Conservation (phyloP, 2,113 vertebrate genomes). For the Bubo scandiacus region DNA sequence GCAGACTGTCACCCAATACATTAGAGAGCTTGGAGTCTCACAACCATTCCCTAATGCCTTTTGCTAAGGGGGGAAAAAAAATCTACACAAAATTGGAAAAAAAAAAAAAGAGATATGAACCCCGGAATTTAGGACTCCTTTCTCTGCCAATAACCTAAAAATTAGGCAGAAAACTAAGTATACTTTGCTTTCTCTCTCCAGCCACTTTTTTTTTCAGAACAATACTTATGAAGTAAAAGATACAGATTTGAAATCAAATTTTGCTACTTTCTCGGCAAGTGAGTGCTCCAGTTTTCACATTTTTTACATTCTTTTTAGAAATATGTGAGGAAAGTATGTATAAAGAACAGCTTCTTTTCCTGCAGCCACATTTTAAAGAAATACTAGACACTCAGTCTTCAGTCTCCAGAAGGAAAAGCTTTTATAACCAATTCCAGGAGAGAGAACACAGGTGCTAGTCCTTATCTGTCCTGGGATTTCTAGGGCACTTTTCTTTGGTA, state of each 20-base stretch:
- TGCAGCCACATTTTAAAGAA: not conserved
- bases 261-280: not conserved
- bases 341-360: not conserved
- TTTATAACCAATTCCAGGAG: not conserved
- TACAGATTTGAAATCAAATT: not conserved
- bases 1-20: not conserved
- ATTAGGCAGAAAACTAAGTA: not conserved
- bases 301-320: not conserved
- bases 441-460: not conserved
- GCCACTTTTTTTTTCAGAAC: not conserved
- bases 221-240: not conserved
- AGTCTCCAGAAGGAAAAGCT: not conserved
- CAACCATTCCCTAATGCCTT: not conserved
- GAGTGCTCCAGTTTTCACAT: not conserved
- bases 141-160: not conserved
- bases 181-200: not conserved
- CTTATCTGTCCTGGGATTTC: not conserved
- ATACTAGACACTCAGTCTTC: not conserved
- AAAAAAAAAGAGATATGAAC: not conserved
- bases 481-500: not conserved
- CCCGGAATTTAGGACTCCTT: not conserved
- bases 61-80: not conserved
- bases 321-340: not conserved
- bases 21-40: not conserved
- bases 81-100: not conserved